phyloP scores from a whole-genome alignment of 2,797 vertebrate genomes.

The Monodelphis domestica region DNA sequence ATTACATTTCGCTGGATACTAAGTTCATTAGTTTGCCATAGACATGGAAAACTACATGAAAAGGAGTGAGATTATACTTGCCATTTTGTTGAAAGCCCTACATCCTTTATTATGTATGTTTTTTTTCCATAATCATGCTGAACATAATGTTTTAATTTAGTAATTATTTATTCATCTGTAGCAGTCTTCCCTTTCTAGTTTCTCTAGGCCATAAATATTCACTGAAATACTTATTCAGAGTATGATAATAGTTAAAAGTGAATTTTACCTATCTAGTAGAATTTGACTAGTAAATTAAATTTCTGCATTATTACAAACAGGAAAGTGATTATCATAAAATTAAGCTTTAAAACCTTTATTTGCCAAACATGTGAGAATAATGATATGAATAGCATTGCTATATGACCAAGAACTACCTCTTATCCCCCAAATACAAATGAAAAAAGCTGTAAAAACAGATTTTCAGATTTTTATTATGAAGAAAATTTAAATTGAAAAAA shows the following conservation, averaged over 20 bases:
- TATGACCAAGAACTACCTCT: conserved; percentile 25
- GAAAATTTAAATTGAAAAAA: conserved; percentile 20
- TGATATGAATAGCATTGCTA: not conserved
- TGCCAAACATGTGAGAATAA: not conserved
- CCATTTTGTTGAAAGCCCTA: conserved; percentile 13
- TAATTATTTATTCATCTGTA: not conserved
- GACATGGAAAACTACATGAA: conserved; percentile 33
- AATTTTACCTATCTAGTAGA: not conserved
- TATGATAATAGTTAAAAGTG: not conserved
- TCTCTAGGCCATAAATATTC: not conserved
- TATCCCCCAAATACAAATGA: conserved; percentile 8
- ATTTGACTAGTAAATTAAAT: not conserved
- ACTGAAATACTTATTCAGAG: not conserved
- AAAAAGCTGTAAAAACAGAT: conserved; percentile 25
- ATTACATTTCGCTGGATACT: not conserved
- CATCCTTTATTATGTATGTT: conserved; percentile 17
- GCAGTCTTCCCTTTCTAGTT: not conserved
- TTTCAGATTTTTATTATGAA: conserved; percentile 32
- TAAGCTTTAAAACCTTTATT: conserved; percentile 37
- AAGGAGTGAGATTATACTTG: conserved; percentile 34
- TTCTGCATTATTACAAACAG: not conserved
- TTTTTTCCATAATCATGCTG: conserved; percentile 15
- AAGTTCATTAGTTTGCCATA: conserved; percentile 26
- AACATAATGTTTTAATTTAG: conserved; percentile 3
- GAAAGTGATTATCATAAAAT: conserved; percentile 31